Evolutionary conservation across 2,888 invertebrate species (phyloP).

Genomic region (Xylocampa areola): DNA sequence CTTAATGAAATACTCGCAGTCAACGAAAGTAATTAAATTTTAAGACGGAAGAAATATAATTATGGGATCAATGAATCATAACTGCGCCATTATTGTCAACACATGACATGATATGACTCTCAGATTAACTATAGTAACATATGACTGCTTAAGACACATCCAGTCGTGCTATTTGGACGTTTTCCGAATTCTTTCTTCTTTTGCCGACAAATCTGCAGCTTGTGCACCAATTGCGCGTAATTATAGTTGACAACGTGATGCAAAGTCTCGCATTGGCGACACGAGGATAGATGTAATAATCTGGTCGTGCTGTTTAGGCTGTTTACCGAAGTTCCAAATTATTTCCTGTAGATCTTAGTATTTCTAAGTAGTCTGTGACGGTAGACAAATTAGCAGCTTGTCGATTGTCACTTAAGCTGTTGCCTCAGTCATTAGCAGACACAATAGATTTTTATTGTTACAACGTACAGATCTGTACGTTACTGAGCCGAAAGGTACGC

Average conservation of each 20-base stretch:
- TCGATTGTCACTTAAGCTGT: too few species aligned
- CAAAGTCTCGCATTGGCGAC: neutral
- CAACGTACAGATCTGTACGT: too few species aligned
- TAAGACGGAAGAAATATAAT: neutral
- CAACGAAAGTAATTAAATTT: neutral
- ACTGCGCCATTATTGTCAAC: neutral
- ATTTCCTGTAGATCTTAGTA: too few species aligned
- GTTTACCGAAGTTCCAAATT: too few species aligned
- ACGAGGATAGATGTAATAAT: too few species aligned
- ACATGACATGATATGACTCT: neutral
- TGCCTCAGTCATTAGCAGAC: too few species aligned
- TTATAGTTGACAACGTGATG: slow-evolving; percentile 19
- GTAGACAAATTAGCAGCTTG: too few species aligned
- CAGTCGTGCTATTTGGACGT: slow-evolving; percentile 2
- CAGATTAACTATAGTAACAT: too few species aligned
- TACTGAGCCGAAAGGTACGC: too few species aligned
- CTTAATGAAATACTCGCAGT: neutral
- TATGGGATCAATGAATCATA: neutral
- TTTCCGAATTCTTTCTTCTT: slow-evolving; percentile 43
- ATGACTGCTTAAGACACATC: slow-evolving; percentile 4
- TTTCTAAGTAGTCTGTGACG: too few species aligned
- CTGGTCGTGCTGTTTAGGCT: too few species aligned
- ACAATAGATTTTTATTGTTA: too few species aligned
- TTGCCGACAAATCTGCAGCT: slow-evolving; percentile 26
- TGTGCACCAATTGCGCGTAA: slow-evolving; percentile 16